These are phyloP conservation scores for Phylloscopus trochiloides DNA, from an alignment of 2,113 vertebrate genomes.

Conservation along the genomic window DNA sequence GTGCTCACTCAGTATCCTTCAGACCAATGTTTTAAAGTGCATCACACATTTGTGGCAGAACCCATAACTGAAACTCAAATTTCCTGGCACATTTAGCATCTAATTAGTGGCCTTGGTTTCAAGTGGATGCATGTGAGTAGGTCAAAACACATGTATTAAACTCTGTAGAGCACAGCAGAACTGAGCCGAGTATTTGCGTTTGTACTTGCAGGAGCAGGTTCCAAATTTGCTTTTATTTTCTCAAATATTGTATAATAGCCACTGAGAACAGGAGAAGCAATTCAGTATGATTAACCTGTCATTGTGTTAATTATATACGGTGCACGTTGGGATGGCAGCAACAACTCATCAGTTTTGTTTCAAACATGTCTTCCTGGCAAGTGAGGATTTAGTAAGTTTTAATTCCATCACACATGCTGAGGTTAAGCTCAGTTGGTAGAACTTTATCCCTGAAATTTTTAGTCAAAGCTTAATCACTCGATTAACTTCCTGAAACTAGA, in stretches of 20 bases:
- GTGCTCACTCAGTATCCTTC: neutral
- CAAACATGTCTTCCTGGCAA: neutral
- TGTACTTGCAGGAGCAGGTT: neutral
- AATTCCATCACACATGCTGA: neutral
- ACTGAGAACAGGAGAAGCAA: neutral
- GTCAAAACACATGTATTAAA: neutral
- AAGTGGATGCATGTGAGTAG: neutral
- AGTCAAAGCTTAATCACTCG: constrained; percentile 19
- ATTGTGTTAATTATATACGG: neutral
- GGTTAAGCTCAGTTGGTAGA: neutral
- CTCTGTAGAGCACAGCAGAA: neutral
- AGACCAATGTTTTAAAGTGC: neutral
- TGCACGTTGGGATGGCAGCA: neutral
- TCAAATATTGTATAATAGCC: neutral
- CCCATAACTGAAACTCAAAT: neutral
- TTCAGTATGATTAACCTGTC: neutral
- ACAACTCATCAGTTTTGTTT: neutral
- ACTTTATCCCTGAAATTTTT: constrained; percentile 17
- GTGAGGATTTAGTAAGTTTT: neutral
- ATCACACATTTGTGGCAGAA: neutral
- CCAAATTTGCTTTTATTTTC: neutral
- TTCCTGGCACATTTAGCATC: neutral
- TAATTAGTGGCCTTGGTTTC: constrained; percentile 20
- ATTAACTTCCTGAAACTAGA: constrained; percentile 22
- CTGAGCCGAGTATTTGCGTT: neutral